Base-by-base conservation (phyloP, 1,140 invertebrate genomes). In the Leptinotarsa defecta region DNA sequence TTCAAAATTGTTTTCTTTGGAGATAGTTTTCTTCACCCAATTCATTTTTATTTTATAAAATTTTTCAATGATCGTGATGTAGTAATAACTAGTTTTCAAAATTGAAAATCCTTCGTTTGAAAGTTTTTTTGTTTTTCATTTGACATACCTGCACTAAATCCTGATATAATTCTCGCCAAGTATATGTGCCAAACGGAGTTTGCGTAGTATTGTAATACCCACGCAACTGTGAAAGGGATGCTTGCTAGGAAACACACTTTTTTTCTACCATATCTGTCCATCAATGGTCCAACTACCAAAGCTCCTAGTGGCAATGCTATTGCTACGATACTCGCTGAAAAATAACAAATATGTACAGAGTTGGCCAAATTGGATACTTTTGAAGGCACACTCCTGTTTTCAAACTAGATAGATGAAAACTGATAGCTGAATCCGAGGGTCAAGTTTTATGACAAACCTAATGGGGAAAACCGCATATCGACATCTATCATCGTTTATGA, bases 241-340 rank as follows among this genome's bases (percentile, higher is more conserved):
- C 87, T 88, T 2, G 88, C 86, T 0, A 89, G 49, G 15, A 91
- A 82, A 52, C 90, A 87, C 2, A 90, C 85, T 63, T 74, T 83
- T 84, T 89, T 92, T 5, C 92, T 83, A 2, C 92, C 92, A 79
- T 89, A 88, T 80, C 85, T 86, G 80, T 93, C 92, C 86, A 92
- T 90, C n/a, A 91, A 75, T 48, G 87, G 89, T 3, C 91, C 88
- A 48, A 87, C 84, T 4, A 87, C 71, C 0, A 89, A 72, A 0
- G 89, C 86, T 27, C 90, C 90, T 48, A 90, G 71, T 3, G 89
- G 89, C 3, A 88, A 82, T 0, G 87, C 84, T 78, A 91, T 86
- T 19, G 88, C 87, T 4, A 89, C 86, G 27, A 90, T 83, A 82
- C 89, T 89, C 15, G 89, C 90, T 90, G 77, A 70, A 85, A 88